phyloP scores from a whole-genome alignment of 2,888 invertebrate genomes.

The Torymus aiolomorphi region DNA sequence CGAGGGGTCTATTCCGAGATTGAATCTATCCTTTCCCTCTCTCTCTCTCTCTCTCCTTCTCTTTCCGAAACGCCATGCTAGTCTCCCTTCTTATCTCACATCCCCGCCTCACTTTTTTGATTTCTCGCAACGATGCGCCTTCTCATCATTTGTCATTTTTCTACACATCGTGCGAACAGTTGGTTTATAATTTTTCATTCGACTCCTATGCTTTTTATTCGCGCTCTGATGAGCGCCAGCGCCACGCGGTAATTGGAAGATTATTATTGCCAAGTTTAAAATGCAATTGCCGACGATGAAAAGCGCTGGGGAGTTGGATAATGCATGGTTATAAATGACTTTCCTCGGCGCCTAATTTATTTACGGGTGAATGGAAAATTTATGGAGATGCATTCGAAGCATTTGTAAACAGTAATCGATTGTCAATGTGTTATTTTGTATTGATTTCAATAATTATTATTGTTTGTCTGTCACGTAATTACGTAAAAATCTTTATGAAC shows the following conservation, averaged over 20 bases:
- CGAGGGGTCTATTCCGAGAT: conserved; percentile 45
- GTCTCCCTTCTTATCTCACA: not conserved
- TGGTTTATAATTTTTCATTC: conserved; percentile 20
- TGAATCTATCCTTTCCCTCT: conserved; percentile 34
- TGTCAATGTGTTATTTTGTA: too few species aligned
- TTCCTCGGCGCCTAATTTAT: too few species aligned
- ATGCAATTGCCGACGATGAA: not conserved
- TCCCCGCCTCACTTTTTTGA: too few species aligned
- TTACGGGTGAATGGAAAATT: too few species aligned
- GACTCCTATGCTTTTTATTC: not conserved
- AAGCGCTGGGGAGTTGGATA: too few species aligned
- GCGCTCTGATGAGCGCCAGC: too few species aligned
- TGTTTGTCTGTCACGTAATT: too few species aligned
- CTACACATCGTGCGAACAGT: not conserved
- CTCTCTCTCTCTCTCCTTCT: conserved; percentile 15
- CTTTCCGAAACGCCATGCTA: not conserved
- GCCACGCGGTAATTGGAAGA: not conserved
- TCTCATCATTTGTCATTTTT: conserved; percentile 14
- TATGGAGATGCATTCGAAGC: too few species aligned
- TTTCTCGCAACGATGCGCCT: not conserved
- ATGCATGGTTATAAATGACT: too few species aligned
- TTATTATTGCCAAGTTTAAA: not conserved
- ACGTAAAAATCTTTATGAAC: too few species aligned
- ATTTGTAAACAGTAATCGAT: too few species aligned
- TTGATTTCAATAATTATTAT: too few species aligned